Base-by-base conservation (phyloP, 2,888 invertebrate genomes). In the Mechanitis mazaeus region DNA sequence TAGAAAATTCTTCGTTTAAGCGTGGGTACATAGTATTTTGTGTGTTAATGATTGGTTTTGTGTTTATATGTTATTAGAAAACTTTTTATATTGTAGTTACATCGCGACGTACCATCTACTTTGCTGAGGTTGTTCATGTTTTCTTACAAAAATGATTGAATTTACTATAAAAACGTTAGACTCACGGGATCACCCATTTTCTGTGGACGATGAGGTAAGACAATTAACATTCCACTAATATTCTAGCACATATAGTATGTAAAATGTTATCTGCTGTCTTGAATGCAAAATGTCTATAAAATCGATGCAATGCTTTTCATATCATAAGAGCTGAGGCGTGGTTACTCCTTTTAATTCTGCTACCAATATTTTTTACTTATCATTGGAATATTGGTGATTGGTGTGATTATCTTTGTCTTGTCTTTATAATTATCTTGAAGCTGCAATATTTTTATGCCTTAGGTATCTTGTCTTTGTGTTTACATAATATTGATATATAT, bases 161-260 rank as follows among this genome's bases (percentile, higher is more conserved):
- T 91, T 97, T 74, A 97, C 95, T 71, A 95, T 97, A 72, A 97
- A 96, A 88, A 97, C 97, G 65, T 91, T 97, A 79, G 97, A 97
- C 91, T 95, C 96, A 46, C 94, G 93, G 80, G 96, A 96, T 89
- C 96, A 96, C 82, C 90, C 91, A 55, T 96, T 97, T 83, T 91
- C 92, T 58, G 94, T 96, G 62, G 94, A 95, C 66, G 95, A 96
- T 91, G 95, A 95, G 90, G 97, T 97, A 91, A 94, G 95, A 92
- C 64, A 59, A 45, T 56, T n/a, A 62, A 58, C 33, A 65, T 62
- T 35, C 7, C 28, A 56, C 56, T 7, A 59, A 60, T 59, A 35
- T 28, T 54, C 55, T 60, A 31, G 42, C 3, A 42, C 11, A 5
- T 42, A 42, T 7, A 9, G 42, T 42, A 42, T 42, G 42, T 42